phyloP scores from a whole-genome alignment of 2,797 vertebrate genomes.

The Bovichtus variegatus region DNA sequence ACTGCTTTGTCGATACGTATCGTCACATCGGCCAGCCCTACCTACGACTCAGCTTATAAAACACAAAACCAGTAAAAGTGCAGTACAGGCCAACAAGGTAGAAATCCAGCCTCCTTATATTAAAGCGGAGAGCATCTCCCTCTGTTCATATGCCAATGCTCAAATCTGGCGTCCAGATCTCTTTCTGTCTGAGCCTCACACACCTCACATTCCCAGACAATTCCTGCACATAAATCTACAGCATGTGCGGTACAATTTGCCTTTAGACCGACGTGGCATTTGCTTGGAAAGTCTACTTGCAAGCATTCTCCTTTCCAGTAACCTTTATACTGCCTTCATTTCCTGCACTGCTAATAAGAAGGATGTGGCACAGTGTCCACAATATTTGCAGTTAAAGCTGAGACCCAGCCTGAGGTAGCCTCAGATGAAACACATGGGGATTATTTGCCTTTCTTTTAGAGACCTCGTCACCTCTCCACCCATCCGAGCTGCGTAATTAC shows the following conservation, averaged over 20 bases:
- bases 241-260: slow-evolving; percentile 14
- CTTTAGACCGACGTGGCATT: slow-evolving; percentile 35
- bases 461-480: slow-evolving; percentile 68
- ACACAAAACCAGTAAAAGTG: neutral
- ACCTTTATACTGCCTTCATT: slow-evolving; percentile 43
- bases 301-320: slow-evolving; percentile 28
- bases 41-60: neutral
- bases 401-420: slow-evolving; percentile 53
- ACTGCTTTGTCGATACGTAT: too few relatives aligned
- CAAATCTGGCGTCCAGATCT: slow-evolving; percentile 62
- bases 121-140: neutral
- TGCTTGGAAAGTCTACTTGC: slow-evolving; percentile 34
- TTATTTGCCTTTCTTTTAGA: slow-evolving; percentile 62
- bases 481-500: slow-evolving; percentile 72
- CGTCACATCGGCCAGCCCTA: too few relatives aligned
- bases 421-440: slow-evolving; percentile 57
- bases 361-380: slow-evolving; percentile 36
- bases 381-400: slow-evolving; percentile 57
- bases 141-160: slow-evolving; percentile 38
- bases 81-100: neutral
- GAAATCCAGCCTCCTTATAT: slow-evolving; percentile 5
- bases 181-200: slow-evolving; percentile 22
- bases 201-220: slow-evolving; percentile 45
- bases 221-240: slow-evolving; percentile 36
- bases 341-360: slow-evolving; percentile 33